A percentile compares a stretch with the other conserved stretches of the same genome.
Conservation (phyloP, 2,888 invertebrate species). For the Polydrusus tereticollis region DNA sequence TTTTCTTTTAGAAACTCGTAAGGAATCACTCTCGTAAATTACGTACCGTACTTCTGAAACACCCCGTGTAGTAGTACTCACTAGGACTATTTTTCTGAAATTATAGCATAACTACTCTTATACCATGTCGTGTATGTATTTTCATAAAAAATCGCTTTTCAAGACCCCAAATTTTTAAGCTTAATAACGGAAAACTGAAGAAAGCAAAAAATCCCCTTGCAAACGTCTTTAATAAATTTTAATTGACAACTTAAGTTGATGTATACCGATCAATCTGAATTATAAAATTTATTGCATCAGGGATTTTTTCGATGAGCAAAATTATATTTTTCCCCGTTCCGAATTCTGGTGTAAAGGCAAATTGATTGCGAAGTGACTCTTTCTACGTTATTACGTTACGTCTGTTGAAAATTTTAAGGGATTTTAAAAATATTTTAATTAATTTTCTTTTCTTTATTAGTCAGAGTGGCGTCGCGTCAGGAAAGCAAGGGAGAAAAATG, state of each 20-base stretch:
- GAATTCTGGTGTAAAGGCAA: conserved; percentile 22
- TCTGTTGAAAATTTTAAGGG: conserved; percentile 4
- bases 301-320: conserved; percentile 19
- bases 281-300: conserved; percentile 6
- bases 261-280: conserved; percentile 22
- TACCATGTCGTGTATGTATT: too few relatives aligned
- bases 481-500: neutral
- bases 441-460: conserved; percentile 4
- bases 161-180: neutral
- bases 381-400: conserved; percentile 4
- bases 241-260: conserved; percentile 22
- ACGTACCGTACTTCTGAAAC: too few relatives aligned
- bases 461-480: neutral
- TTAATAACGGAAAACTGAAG: neutral
- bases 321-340: conserved; percentile 25
- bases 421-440: conserved; percentile 15
- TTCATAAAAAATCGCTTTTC: too few relatives aligned
- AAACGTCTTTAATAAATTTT: conserved; percentile 3
- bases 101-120: too few relatives aligned
- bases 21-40: too few relatives aligned
- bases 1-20: too few relatives aligned
- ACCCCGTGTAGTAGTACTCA: too few relatives aligned
- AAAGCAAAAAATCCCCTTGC: neutral
- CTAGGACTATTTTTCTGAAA: too few relatives aligned
- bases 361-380: conserved; percentile 27